These are phyloP conservation scores for Camptogramma bilineatum DNA, from an alignment of 2,888 invertebrate genomes.

Conservation along the genomic window DNA sequence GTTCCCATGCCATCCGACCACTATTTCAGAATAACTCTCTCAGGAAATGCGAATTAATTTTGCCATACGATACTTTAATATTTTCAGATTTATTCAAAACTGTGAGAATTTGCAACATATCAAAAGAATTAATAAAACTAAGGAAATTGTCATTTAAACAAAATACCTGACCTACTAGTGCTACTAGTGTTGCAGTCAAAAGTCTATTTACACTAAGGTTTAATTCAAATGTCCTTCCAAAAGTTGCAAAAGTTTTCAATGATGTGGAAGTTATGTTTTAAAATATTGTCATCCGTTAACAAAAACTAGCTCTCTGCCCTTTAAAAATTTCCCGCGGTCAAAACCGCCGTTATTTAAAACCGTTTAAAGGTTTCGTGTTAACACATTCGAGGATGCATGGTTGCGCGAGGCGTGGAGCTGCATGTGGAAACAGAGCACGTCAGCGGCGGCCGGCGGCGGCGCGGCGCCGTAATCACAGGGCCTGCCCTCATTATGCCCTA, in stretches of 20 bases:
- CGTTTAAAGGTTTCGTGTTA: slow-evolving; percentile 50
- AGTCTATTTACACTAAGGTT: too few relatives aligned
- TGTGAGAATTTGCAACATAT: too few relatives aligned
- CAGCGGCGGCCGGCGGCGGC: slow-evolving; percentile 83
- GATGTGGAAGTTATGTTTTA: not conserved
- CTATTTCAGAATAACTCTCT: slow-evolving; percentile 55
- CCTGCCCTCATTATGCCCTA: slow-evolving; percentile 83
- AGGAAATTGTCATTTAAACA: too few relatives aligned
- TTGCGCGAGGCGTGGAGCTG: slow-evolving; percentile 55
- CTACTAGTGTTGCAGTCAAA: too few relatives aligned
- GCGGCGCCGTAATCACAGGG: slow-evolving; percentile 86
- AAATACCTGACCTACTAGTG: too few relatives aligned
- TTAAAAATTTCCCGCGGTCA: not conserved
- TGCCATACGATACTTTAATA: too few relatives aligned
- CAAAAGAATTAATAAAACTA: too few relatives aligned
- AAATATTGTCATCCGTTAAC: not conserved
- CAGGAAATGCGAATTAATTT: slow-evolving; percentile 13
- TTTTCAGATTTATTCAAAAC: too few relatives aligned
- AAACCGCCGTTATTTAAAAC: slow-evolving; percentile 37
- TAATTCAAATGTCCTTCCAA: too few relatives aligned
- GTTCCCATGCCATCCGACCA: slow-evolving; percentile 60
- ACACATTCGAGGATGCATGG: slow-evolving; percentile 61
- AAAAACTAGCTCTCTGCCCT: not conserved
- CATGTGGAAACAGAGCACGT: slow-evolving; percentile 78
- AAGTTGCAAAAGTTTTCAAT: too few relatives aligned